A percentile compares a stretch with the other conserved stretches of the same genome.
Evolutionary conservation across 1,140 invertebrate genomes (phyloP).

Genomic region (Philotrypesis tridentata): DNA sequence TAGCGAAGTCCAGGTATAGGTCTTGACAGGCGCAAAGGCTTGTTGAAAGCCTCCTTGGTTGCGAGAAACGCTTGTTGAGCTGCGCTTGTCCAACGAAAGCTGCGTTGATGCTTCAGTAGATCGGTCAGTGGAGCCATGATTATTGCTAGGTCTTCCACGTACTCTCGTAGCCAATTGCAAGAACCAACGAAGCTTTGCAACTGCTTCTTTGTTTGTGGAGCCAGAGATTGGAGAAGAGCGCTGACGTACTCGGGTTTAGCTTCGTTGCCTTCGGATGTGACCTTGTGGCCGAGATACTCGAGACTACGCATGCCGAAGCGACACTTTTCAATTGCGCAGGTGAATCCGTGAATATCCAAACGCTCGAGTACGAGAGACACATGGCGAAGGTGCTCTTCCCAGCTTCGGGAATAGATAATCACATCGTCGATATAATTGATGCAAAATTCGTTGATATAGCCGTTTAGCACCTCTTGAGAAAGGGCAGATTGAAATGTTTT

Average conservation of each 20-base stretch:
- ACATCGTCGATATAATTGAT: constrained; percentile 60
- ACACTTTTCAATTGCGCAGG: constrained; percentile 53
- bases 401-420: constrained; percentile 50
- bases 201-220: constrained; percentile 42
- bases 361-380: constrained; percentile 52
- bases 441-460: constrained; percentile 52
- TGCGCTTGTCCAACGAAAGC: constrained; percentile 38
- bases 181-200: constrained; percentile 51
- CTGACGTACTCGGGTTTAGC: constrained; percentile 46
- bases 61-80: not conserved
- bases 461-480: constrained; percentile 48
- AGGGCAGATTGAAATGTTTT: constrained; percentile 54
- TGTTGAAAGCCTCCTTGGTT: not conserved
- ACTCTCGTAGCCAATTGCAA: constrained; percentile 54
- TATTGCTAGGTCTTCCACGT: constrained; percentile 43
- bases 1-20: not conserved
- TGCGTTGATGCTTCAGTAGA: constrained; percentile 41
- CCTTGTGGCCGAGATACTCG: constrained; percentile 55
- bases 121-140: constrained; percentile 46
- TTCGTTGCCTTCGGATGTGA: constrained; percentile 51
- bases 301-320: constrained; percentile 49
- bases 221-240: constrained; percentile 29
- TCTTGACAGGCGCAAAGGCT: not conserved
- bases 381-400: constrained; percentile 53
- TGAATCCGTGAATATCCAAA: constrained; percentile 50